Conservation (phyloP, 2,113 vertebrate genomes). For the Hylia prasina region DNA sequence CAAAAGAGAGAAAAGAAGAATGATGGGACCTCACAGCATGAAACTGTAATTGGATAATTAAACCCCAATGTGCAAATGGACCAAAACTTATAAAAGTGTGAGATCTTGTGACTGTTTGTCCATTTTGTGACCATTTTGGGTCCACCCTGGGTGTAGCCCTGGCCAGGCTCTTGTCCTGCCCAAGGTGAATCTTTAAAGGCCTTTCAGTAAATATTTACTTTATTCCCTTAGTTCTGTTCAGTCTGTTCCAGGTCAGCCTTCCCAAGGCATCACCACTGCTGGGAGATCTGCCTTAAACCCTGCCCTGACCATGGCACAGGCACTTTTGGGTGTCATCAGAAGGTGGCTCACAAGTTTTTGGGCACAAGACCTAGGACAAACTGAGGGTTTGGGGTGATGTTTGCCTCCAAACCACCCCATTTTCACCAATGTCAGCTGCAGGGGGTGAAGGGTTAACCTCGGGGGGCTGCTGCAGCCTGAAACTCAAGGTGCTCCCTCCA, state of each 20-base stretch:
- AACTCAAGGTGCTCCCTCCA: constrained; percentile 18
- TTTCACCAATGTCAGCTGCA: background rate
- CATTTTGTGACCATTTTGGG: background rate
- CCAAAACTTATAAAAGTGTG: background rate
- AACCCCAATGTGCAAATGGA: background rate
- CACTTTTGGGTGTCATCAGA: background rate
- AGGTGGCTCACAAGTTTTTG: background rate
- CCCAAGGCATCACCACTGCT: background rate
- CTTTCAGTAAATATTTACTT: background rate
- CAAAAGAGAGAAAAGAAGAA: background rate
- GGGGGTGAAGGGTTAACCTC: constrained; percentile 3
- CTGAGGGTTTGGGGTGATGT: background rate
- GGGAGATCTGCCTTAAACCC: background rate
- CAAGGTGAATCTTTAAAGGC: background rate
- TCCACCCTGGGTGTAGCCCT: background rate
- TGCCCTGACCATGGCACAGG: background rate
- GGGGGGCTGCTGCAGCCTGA: background rate
- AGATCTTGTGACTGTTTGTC: fast-evolving
- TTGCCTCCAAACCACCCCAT: background rate
- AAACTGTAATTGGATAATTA: background rate
- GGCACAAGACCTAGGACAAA: background rate
- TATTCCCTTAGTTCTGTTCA: background rate
- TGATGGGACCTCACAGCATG: background rate
- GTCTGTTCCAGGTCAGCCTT: background rate
- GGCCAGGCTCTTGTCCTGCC: background rate